Percentiles rank a stretch among this genome's conserved stretches.
phyloP scores from a whole-genome alignment of 2,888 invertebrate genomes.

The Lasioglossum calceatum region DNA sequence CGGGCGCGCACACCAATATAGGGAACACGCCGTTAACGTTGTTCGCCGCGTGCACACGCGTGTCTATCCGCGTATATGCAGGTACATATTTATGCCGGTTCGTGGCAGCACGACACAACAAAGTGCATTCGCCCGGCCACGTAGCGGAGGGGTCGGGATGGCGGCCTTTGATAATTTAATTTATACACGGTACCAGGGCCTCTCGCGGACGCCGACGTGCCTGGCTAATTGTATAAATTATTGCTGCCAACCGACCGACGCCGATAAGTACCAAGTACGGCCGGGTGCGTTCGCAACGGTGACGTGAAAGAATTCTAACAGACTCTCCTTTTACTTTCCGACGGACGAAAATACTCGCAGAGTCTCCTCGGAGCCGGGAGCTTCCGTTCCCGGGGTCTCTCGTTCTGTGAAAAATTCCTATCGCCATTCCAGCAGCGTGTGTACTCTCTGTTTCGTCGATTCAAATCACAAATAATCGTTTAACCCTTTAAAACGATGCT shows the following conservation, averaged over 20 bases:
- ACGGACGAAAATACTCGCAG: neutral
- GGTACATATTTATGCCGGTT: slow-evolving; percentile 69
- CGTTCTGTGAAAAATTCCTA: neutral
- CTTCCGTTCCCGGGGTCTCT: neutral
- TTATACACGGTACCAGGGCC: slow-evolving; percentile 62
- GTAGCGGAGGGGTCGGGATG: slow-evolving; percentile 43
- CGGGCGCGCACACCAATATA: slow-evolving; percentile 20
- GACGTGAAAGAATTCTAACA: slow-evolving; percentile 53
- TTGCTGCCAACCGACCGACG: slow-evolving; percentile 50
- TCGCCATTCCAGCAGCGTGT: neutral
- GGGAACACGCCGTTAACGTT: slow-evolving; percentile 18
- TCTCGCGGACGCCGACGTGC: slow-evolving; percentile 64
- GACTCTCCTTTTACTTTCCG: neutral
- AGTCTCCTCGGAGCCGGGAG: neutral
- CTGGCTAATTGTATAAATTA: slow-evolving; percentile 77
- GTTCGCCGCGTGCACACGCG: slow-evolving; percentile 28
- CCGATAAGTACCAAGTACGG: slow-evolving; percentile 56
- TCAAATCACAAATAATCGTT: neutral
- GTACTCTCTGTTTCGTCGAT: neutral
- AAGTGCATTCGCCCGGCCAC: slow-evolving; percentile 61
- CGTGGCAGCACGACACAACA: slow-evolving; percentile 68
- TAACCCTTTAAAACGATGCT: too few relatives aligned
- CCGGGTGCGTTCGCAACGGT: slow-evolving; percentile 21
- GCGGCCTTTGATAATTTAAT: slow-evolving; percentile 76
- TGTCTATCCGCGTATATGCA: slow-evolving; percentile 45